These are phyloP conservation scores for Ptilodon capucinus DNA, from an alignment of 2,888 invertebrate species.

Conservation along the genomic window DNA sequence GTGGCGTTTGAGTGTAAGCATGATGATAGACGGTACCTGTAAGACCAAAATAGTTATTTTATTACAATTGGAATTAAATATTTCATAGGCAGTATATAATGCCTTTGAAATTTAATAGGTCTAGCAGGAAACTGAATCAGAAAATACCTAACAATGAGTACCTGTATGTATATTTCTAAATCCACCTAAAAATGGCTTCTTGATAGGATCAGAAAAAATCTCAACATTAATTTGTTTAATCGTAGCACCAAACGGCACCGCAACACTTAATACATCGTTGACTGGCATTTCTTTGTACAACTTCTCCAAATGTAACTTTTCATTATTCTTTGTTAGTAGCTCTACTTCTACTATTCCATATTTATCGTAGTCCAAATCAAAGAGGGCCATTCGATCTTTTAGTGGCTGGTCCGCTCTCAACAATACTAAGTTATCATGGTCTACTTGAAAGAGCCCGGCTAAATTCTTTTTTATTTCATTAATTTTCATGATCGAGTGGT, in stretches of 20 bases:
- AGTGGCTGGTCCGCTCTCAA: constrained; percentile 68
- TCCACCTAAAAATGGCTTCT: constrained; percentile 92
- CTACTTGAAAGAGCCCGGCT: constrained; percentile 80
- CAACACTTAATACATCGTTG: constrained; percentile 71
- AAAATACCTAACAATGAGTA: constrained; percentile 23
- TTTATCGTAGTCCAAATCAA: constrained; percentile 74
- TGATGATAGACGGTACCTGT: constrained; percentile 87
- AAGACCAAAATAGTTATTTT: too few species aligned
- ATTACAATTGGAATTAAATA: too few species aligned
- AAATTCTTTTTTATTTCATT: constrained; percentile 84
- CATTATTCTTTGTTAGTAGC: constrained; percentile 65
- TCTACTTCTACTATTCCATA: constrained; percentile 76
- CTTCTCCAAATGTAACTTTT: constrained; percentile 64
- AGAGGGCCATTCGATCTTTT: constrained; percentile 67
- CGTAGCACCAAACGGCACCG: constrained; percentile 64
- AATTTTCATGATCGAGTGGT: constrained; percentile 77
- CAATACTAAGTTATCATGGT: constrained; percentile 74
- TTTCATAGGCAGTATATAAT: too few species aligned
- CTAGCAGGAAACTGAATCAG: background rate
- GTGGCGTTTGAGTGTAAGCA: constrained; percentile 92
- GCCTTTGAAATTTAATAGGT: background rate
- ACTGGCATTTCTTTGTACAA: constrained; percentile 69
- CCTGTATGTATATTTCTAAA: constrained; percentile 88
- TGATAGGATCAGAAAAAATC: constrained; percentile 74
- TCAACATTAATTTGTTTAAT: constrained; percentile 74